Base-by-base conservation (phyloP, 2,888 invertebrate genomes). In the Zhuqinia jingwanae region DNA sequence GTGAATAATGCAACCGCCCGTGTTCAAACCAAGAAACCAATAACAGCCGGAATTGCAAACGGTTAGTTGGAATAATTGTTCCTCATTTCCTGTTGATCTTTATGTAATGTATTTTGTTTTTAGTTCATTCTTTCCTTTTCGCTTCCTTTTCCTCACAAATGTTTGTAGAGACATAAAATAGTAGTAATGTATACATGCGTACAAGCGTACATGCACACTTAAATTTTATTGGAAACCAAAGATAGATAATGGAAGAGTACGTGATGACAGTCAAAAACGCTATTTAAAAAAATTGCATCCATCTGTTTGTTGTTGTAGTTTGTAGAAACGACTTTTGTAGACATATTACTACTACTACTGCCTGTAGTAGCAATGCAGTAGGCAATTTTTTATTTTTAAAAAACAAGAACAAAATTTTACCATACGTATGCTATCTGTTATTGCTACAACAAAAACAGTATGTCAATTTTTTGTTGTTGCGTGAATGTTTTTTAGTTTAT, bases 1-100 rank as follows among this genome's bases (percentile, higher is more conserved):
- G 98, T 99, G 93, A 99, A 99, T 95, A 99, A 99, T 94, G 99
- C 99, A 92, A 99, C 99, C 92, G 99, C 99, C 92, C 95, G 99
- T 94, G 98, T 99, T 93, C 99, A 99, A 95, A 99, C 99, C 92
- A 98, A 98, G 95, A 99, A 99, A 94, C 96, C 97, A 91, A 95
- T 97, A 91, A 95, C 91, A 60, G 91, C 90, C 80, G 91, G 91
- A 70, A 90, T 97, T 93, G 97, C 97, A 92, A 96, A 97, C 94
- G 97, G 97, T 97, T 94, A 95, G 96, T 94, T 30, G 63, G 47
- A 15, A 58, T n/a, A n/a, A n/a, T 70, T 50, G 56, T 56, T 56
- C 42, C 56, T 56, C 22, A 45, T 20, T 15, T 47, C 15, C 15
- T 45, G 20, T 45, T 58, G 20, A 10, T 58, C 25, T 58, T 10